Percentiles rank a stretch among this genome's conserved stretches.
These are phyloP conservation scores for Gopherus flavomarginatus DNA, from an alignment of 2,113 vertebrate genomes.

Conservation along the genomic window DNA sequence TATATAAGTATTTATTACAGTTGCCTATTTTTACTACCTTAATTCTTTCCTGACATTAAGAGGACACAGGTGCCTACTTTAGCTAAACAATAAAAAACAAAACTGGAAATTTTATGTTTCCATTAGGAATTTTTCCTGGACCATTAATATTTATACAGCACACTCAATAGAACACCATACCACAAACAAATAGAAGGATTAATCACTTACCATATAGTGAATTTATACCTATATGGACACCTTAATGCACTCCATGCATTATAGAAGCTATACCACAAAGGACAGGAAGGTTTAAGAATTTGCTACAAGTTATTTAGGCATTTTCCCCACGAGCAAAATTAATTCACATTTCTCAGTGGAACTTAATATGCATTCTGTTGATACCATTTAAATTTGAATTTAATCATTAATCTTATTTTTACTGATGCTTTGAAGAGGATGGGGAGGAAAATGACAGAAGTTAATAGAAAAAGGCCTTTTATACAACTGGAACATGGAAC, in stretches of 20 bases:
- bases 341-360: conserved; percentile 43
- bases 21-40: conserved; percentile 9
- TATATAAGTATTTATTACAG: conserved; percentile 10
- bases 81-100: background rate
- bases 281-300: conserved; percentile 60
- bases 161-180: conserved; percentile 2
- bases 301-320: conserved; percentile 40
- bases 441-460: conserved; percentile 16
- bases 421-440: background rate
- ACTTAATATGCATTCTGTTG: background rate
- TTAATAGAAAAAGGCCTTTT: background rate
- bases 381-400: conserved; percentile 23
- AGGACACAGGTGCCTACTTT: background rate
- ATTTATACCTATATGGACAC: conserved; percentile 25
- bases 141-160: conserved; percentile 17
- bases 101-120: background rate
- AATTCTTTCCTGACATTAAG: background rate
- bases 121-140: background rate
- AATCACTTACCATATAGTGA: conserved; percentile 3
- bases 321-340: conserved; percentile 47
- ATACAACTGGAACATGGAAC: background rate
- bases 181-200: conserved; percentile 31
- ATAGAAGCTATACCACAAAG: conserved; percentile 34
- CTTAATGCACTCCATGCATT: conserved; percentile 47
- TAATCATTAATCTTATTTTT: conserved; percentile 41